These are phyloP conservation scores for Meloe dianella DNA, from an alignment of 2,888 invertebrate genomes.

Conservation along the genomic window DNA sequence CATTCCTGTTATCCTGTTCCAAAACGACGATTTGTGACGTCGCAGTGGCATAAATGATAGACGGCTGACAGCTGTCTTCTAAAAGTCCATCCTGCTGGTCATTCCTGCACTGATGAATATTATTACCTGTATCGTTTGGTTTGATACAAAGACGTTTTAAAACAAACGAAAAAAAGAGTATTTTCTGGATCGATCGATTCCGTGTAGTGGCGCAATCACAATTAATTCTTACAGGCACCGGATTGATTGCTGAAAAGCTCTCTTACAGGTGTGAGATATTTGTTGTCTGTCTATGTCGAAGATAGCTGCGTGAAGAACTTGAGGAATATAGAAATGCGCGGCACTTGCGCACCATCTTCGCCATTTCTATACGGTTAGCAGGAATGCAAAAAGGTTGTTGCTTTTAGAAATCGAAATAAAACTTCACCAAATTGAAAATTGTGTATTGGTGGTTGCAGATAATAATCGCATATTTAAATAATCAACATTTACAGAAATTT, in stretches of 20 bases:
- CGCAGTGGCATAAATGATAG: conserved; percentile 59
- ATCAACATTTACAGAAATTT: too few relatives aligned
- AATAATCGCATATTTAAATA: background rate
- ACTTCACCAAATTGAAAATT: background rate
- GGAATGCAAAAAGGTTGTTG: conserved; percentile 39
- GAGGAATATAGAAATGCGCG: conserved; percentile 51
- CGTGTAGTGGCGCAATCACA: background rate
- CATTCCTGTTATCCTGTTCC: conserved; percentile 50
- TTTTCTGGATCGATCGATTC: background rate
- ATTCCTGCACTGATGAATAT: conserved; percentile 10
- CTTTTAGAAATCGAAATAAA: background rate
- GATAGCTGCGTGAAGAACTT: conserved; percentile 49
- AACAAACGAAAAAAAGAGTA: too few relatives aligned
- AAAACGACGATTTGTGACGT: conserved; percentile 58
- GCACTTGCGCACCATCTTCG: conserved; percentile 58
- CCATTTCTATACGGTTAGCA: conserved; percentile 52
- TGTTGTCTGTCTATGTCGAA: conserved; percentile 28
- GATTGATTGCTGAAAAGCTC: conserved; percentile 18
- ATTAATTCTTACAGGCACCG: background rate
- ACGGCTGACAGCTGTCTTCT: conserved; percentile 59
- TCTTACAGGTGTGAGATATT: too few relatives aligned
- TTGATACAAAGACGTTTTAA: background rate
- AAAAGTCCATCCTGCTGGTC: conserved; percentile 27
- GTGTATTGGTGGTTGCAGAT: background rate
- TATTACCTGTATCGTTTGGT: background rate